phyloP scores from a whole-genome alignment of 2,888 invertebrate genomes.

The Thysanoteuthis rhombus region DNA sequence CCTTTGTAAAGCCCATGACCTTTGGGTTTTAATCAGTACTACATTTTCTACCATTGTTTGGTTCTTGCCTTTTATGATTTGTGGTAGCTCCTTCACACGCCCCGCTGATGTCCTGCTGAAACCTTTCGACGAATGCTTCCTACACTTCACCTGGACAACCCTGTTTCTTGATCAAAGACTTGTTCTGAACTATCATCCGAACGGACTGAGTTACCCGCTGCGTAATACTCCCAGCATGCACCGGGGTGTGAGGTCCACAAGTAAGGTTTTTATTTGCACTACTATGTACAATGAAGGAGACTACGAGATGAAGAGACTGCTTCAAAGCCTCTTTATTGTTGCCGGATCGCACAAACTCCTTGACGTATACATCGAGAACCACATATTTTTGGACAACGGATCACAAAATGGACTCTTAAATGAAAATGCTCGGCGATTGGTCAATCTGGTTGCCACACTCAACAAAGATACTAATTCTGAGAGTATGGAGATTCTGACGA shows the following conservation, averaged over 20 bases:
- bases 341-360: constrained; percentile 37
- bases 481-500: constrained; percentile 37
- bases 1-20: constrained; percentile 39
- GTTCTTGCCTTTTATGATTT: constrained; percentile 40
- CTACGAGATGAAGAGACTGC: constrained; percentile 41
- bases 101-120: constrained; percentile 37
- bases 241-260: constrained; percentile 14
- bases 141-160: constrained; percentile 41
- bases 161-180: constrained; percentile 44
- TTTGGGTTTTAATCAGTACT: constrained; percentile 42
- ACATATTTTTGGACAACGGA: constrained; percentile 46
- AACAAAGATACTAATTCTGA: constrained; percentile 2
- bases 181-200: constrained; percentile 40
- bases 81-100: constrained; percentile 34
- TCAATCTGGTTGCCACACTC: constrained; percentile 37
- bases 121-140: constrained; percentile 43
- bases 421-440: constrained; percentile 38
- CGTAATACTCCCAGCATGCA: not conserved
- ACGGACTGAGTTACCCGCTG: constrained; percentile 37
- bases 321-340: constrained; percentile 41
- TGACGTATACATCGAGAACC: constrained; percentile 42
- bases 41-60: constrained; percentile 40
- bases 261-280: constrained; percentile 44
- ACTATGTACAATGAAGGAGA: constrained; percentile 46
- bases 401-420: constrained; percentile 37